Evolutionary conservation across 2,113 vertebrate genomes (phyloP).

Genomic region (Micromys minutus): DNA sequence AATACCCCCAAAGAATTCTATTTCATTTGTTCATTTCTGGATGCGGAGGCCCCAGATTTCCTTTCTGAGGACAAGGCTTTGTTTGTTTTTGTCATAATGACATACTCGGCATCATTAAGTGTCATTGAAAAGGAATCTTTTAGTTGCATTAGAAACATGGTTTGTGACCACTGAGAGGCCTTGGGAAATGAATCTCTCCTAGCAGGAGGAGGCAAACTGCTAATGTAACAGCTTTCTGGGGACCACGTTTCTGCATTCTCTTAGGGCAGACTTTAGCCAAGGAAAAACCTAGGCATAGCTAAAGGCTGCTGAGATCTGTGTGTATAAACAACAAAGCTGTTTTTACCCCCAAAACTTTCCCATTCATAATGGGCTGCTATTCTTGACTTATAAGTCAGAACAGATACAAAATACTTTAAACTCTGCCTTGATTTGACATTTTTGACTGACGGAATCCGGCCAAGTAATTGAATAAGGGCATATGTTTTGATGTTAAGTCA

Average conservation of each 20-base stretch:
- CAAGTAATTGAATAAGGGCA: constrained; percentile 48
- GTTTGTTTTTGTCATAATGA: constrained; percentile 70
- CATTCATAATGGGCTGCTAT: constrained; percentile 32
- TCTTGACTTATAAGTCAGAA: constrained; percentile 40
- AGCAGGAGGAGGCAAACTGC: constrained; percentile 43
- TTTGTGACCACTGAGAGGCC: constrained; percentile 59
- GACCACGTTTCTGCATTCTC: constrained; percentile 61
- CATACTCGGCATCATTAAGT: constrained; percentile 71
- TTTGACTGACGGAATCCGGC: constrained; percentile 26
- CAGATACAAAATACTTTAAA: constrained; percentile 46
- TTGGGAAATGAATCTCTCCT: constrained; percentile 65
- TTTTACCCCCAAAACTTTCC: constrained; percentile 54
- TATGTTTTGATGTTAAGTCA: constrained; percentile 60
- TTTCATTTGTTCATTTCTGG: constrained; percentile 67
- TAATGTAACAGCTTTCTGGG: constrained; percentile 62
- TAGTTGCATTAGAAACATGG: constrained; percentile 74
- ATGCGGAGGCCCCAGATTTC: constrained; percentile 63
- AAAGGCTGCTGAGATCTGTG: constrained; percentile 61
- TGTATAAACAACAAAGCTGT: constrained; percentile 62
- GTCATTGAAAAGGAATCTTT: constrained; percentile 75
- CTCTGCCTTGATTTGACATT: constrained; percentile 40
- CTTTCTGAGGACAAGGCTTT: constrained; percentile 71
- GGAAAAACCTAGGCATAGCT: constrained; percentile 52
- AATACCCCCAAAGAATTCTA: constrained; percentile 21
- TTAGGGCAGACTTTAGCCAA: constrained; percentile 42